Base-by-base conservation (phyloP, 2,797 vertebrate species). In the Sebastes vulpes region DNA sequence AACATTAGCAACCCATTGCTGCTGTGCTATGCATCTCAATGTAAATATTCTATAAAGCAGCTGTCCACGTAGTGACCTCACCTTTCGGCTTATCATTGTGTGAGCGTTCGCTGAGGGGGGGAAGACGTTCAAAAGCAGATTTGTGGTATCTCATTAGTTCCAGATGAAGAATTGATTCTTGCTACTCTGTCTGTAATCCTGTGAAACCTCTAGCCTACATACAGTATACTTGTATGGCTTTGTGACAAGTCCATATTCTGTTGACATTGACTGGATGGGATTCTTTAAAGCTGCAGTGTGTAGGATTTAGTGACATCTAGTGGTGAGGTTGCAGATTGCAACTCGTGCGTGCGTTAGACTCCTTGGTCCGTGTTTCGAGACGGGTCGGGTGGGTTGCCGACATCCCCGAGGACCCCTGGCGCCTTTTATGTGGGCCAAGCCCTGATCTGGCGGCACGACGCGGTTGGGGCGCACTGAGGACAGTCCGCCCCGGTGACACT, bases 1-100 rank as follows among this genome's bases (percentile, higher is more conserved):
- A 82, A 88, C 67, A 73, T 79, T 58, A 68, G 54, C 1, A 3
- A 73, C 59, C 54, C 35, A 20, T 16, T 35, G 74, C 31, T 57
- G 65, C 23, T 11, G 11, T 14, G 11, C 63, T 12, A 26, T 16
- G 31, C 18, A 28, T 77, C 54, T 58, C 3, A 18, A 46, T 48
- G 38, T 10, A 5, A 56, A 57, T 23, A 59, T 23, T 63, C 9
- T 3, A 25, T 32, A 26, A 35, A 28, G n/a, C 75, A 35, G 29
- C 38, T 12, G 28, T 26, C 3, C 7, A 3, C 61, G 50, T 4
- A 2, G 21, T 35, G 12, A 60, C 29, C 26, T 46, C 48, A 57
- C 9, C 60, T 65, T 61, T 66, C 14, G 25, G 21, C 54, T 72
- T 31, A 32, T 75, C 42, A 38, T 46, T 10, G 18, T 50, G 14